A percentile compares a stretch with the other conserved stretches of the same genome.
phyloP scores from a whole-genome alignment of 2,113 vertebrate species.

The Corythaeola cristata region DNA sequence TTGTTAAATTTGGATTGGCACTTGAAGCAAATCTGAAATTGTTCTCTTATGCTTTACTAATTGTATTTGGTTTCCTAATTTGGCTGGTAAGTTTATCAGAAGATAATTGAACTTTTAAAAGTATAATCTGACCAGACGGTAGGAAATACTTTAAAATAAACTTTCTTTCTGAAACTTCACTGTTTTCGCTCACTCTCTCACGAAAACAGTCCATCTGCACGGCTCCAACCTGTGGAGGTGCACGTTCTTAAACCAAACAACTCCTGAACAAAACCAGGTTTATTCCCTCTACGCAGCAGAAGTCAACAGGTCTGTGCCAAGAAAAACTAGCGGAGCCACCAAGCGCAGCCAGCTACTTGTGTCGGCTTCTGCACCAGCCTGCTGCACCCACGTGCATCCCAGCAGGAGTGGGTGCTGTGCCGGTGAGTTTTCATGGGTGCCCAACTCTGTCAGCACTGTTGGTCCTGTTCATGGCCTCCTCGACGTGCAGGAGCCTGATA shows the following conservation, averaged over 20 bases:
- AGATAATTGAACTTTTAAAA: conserved; percentile 53
- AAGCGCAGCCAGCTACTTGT: background rate
- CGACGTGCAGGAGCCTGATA: accelerated
- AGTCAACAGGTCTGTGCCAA: background rate
- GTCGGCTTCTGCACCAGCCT: background rate
- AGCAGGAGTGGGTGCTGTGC: accelerated
- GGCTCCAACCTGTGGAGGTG: background rate
- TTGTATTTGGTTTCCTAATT: conserved; percentile 57
- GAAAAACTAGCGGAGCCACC: background rate
- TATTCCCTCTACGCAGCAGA: background rate
- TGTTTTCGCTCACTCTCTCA: background rate
- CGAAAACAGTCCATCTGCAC: background rate
- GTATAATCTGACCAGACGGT: background rate
- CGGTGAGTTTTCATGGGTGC: accelerated
- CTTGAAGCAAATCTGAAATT: conserved; percentile 29
- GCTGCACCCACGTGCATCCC: accelerated
- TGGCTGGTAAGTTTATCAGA: conserved; percentile 43
- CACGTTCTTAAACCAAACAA: conserved; percentile 2
- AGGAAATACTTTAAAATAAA: conserved; percentile 43
- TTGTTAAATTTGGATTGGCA: conserved; percentile 59
- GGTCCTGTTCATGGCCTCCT: background rate
- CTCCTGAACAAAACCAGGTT: background rate
- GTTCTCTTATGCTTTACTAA: conserved; percentile 49
- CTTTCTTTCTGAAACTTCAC: background rate
- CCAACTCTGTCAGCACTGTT: accelerated